These are phyloP conservation scores for Yponomeuta malinellus DNA, from an alignment of 2,888 invertebrate species.

Conservation along the genomic window DNA sequence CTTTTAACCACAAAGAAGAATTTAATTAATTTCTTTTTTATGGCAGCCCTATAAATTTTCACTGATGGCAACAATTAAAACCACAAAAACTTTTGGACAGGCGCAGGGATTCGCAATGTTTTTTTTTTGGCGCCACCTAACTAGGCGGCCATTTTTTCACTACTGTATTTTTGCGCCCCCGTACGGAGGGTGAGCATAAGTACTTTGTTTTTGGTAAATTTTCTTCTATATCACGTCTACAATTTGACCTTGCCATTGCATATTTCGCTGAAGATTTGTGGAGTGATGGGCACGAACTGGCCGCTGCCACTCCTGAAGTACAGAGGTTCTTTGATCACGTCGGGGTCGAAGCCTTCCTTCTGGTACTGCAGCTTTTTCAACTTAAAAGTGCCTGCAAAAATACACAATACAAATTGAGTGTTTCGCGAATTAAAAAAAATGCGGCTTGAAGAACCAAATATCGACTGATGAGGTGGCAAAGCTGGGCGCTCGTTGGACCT, in stretches of 20 bases:
- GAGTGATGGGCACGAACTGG: conserved; percentile 76
- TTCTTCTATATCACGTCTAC: conserved; percentile 28
- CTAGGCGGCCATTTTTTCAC: background rate
- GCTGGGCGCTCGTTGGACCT: too few species aligned
- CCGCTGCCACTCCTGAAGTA: conserved; percentile 77
- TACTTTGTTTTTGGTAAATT: background rate
- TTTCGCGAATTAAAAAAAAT: too few species aligned
- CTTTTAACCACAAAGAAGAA: too few species aligned
- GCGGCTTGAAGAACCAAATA: too few species aligned
- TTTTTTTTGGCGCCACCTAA: background rate
- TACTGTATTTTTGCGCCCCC: background rate
- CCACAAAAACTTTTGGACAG: background rate
- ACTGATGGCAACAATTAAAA: background rate
- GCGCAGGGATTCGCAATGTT: background rate
- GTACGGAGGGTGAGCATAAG: background rate
- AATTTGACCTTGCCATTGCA: conserved; percentile 62
- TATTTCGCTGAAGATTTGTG: conserved; percentile 77
- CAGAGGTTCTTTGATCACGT: conserved; percentile 81
- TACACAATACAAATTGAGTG: background rate
- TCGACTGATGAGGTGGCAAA: too few species aligned
- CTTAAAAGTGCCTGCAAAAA: conserved; percentile 89
- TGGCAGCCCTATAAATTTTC: too few species aligned
- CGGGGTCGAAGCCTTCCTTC: conserved; percentile 87
- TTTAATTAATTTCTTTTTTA: too few species aligned
- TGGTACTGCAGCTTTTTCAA: conserved; percentile 92